Conservation (phyloP, 2,888 invertebrate genomes). For the Agrilus biguttatus region DNA sequence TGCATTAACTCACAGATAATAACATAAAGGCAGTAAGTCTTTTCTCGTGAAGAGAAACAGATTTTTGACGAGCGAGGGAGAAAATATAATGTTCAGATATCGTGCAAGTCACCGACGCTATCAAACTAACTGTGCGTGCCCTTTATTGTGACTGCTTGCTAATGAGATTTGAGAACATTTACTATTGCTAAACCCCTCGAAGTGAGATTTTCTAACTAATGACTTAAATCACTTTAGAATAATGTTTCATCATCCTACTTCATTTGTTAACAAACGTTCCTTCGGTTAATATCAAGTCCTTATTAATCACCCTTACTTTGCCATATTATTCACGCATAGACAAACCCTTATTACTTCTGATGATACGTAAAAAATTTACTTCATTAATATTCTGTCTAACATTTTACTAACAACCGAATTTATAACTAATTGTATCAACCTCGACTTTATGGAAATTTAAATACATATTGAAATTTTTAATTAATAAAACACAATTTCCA, state of each 20-base stretch:
- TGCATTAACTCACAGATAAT: conserved; percentile 14
- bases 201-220: conserved; percentile 7
- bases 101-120: conserved; percentile 24
- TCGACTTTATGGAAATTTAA: too few relatives aligned
- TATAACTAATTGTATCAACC: too few relatives aligned
- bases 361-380: too few relatives aligned
- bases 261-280: too few relatives aligned
- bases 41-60: conserved; percentile 19
- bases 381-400: too few relatives aligned
- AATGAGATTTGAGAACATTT: conserved; percentile 18
- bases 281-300: too few relatives aligned
- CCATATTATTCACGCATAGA: too few relatives aligned
- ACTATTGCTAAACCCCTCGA: conserved; percentile 14
- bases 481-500: too few relatives aligned
- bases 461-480: too few relatives aligned
- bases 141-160: conserved; percentile 14
- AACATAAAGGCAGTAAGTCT: conserved; percentile 19
- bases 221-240: background rate
- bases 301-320: too few relatives aligned
- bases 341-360: too few relatives aligned
- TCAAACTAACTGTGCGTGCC: conserved; percentile 16
- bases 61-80: conserved; percentile 18
- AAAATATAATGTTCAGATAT: conserved; percentile 19
- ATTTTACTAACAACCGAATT: too few relatives aligned
- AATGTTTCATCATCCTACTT: background rate